phyloP scores from a whole-genome alignment of 2,113 vertebrate genomes.

The Acrocephalus kingi region DNA sequence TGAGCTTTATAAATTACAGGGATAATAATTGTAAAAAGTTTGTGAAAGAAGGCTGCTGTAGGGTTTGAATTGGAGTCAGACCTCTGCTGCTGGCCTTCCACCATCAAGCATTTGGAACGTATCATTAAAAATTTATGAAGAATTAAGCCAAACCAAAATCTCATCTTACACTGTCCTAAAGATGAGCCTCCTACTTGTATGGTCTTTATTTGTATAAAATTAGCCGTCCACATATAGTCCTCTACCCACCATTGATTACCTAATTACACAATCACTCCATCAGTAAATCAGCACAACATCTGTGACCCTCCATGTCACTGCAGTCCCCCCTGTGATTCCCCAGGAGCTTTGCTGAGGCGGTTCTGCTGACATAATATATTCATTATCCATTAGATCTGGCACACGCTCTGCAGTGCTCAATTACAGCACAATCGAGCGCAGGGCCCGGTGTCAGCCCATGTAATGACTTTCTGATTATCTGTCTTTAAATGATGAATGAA shows the following conservation, averaged over 20 bases:
- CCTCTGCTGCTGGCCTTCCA: not conserved
- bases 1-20: not conserved
- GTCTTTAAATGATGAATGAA: constrained; percentile 99
- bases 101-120: not conserved
- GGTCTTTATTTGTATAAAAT: constrained; percentile 43
- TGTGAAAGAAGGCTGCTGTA: not conserved
- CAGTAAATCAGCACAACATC: constrained; percentile 78
- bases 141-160: not conserved
- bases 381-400: constrained; percentile 85
- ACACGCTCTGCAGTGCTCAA: constrained; percentile 83
- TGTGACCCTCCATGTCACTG: constrained; percentile 74
- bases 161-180: not conserved
- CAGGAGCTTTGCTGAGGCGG: constrained; percentile 66
- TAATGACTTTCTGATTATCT: constrained; percentile 99
- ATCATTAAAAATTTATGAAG: not conserved
- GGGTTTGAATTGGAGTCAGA: not conserved
- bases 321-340: constrained; percentile 65
- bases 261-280: constrained; percentile 80
- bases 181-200: not conserved
- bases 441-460: constrained; percentile 86
- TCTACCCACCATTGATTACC: constrained; percentile 77
- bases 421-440: constrained; percentile 85
- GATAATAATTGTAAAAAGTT: not conserved
- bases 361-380: constrained; percentile 82
- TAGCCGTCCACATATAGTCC: constrained; percentile 53